Conservation (phyloP, 2,797 vertebrate genomes). For the Limnodromus scolopaceus region DNA sequence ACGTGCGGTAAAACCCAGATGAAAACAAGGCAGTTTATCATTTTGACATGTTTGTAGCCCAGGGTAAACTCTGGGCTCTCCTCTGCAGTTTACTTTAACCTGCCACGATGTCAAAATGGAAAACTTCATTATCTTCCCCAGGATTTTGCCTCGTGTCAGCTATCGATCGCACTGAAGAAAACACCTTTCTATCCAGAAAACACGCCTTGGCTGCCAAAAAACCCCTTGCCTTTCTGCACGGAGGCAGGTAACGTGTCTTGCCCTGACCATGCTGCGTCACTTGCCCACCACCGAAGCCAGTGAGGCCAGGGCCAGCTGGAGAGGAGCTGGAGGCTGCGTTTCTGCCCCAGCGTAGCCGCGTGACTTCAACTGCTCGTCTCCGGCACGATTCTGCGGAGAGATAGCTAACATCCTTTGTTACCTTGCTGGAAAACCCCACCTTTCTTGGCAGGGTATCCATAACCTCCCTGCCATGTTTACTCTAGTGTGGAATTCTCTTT, state of each 20-base stretch:
- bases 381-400: neutral
- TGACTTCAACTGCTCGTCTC: neutral
- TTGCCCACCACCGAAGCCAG: neutral
- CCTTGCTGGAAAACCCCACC: conserved; percentile 51
- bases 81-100: neutral
- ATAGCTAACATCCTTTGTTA: neutral
- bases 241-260: neutral
- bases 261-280: neutral
- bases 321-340: fast-evolving
- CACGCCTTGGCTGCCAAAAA: neutral
- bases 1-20: neutral
- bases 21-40: neutral
- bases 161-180: fast-evolving
- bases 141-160: neutral
- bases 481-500: conserved; percentile 53
- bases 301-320: neutral
- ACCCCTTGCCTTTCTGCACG: fast-evolving
- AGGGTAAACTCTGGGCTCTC: neutral
- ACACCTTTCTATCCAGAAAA: neutral
- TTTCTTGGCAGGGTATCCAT: conserved; percentile 36
- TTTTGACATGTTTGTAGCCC: neutral
- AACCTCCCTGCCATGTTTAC: conserved; percentile 23
- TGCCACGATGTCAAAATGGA: neutral
- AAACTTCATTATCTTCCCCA: neutral
- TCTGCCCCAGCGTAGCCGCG: neutral